These are phyloP conservation scores for Tichodroma muraria DNA, from an alignment of 2,113 vertebrate genomes.

Conservation along the genomic window DNA sequence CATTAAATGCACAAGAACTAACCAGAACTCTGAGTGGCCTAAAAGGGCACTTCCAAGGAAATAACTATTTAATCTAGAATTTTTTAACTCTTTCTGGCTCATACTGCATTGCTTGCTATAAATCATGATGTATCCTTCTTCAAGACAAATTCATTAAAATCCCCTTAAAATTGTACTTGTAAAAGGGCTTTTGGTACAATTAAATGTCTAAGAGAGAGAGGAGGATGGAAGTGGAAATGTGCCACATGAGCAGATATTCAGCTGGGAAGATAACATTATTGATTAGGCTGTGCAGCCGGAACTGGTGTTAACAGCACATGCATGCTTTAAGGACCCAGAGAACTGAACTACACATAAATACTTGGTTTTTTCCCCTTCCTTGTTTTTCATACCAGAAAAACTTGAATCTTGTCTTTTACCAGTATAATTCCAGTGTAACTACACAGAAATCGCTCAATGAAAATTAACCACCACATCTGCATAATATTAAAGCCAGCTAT, in stretches of 20 bases:
- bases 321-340: neutral
- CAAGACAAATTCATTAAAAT: neutral
- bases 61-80: neutral
- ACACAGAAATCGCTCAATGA: neutral
- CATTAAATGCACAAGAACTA: neutral
- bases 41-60: neutral
- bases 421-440: neutral
- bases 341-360: neutral
- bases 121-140: neutral
- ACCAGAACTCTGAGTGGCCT: neutral
- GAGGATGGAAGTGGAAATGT: neutral
- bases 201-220: neutral
- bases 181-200: neutral
- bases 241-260: neutral
- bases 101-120: neutral
- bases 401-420: neutral
- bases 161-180: neutral
- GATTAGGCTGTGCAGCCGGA: neutral
- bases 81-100: neutral
- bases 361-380: neutral
- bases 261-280: neutral
- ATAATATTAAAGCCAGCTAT: neutral
- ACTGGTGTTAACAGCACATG: neutral
- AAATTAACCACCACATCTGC: neutral
- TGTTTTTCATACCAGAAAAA: neutral